A percentile compares a stretch with the other conserved stretches of the same genome.
Evolutionary conservation across 2,113 vertebrate species (phyloP).

Genomic region (Entelurus aequoreus): DNA sequence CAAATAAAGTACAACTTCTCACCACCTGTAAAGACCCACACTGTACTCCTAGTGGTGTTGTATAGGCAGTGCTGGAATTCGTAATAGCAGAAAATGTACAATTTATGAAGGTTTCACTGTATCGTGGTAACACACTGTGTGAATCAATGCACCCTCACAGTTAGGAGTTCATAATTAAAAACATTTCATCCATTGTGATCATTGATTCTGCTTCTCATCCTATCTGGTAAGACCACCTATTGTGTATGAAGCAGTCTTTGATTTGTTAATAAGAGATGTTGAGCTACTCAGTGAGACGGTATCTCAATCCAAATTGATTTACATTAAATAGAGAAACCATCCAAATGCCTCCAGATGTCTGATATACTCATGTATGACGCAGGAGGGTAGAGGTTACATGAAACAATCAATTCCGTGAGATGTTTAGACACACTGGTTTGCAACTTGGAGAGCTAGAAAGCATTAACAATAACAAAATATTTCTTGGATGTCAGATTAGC

Average conservation of each 20-base stretch:
- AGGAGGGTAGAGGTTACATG: too few species aligned
- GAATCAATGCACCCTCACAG: constrained; percentile 26
- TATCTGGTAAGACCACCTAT: constrained; percentile 1
- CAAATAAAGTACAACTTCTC: too few species aligned
- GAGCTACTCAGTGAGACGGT: not conserved
- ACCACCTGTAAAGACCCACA: too few species aligned
- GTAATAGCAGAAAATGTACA: too few species aligned
- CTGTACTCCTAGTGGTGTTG: too few species aligned
- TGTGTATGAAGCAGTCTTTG: constrained; percentile 12
- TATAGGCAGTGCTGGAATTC: too few species aligned
- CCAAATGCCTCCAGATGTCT: too few species aligned
- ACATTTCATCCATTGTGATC: constrained; percentile 35
- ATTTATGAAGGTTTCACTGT: not conserved
- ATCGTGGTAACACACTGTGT: not conserved
- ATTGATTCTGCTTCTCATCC: constrained; percentile 26
- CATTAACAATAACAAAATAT: not conserved
- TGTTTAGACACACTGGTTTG: too few species aligned
- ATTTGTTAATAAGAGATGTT: constrained; percentile 12
- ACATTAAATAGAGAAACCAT: too few species aligned
- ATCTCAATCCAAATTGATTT: not conserved
- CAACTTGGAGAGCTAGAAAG: not conserved
- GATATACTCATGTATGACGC: too few species aligned
- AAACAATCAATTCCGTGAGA: too few species aligned
- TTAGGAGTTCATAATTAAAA: constrained; percentile 37
- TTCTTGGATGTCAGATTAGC: not conserved